Evolutionary conservation across 2,888 invertebrate species (phyloP), one percentile per base, ranked within the genome.

Genomic region (Meteorus colon): DNA sequence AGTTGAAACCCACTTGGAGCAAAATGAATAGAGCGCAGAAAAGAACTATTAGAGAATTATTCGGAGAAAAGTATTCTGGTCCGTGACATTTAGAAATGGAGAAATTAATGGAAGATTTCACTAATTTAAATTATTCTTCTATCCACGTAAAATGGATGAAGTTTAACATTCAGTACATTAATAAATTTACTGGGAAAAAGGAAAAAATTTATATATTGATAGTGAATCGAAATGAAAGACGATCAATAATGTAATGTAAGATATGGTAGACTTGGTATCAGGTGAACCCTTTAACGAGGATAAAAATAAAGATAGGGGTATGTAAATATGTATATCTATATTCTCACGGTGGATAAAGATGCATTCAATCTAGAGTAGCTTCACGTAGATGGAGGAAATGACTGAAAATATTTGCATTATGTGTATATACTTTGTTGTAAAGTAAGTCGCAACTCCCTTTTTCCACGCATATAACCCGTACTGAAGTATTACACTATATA

Each of bases 251-350:
- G 67, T 29, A 48, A 3, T 48, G 48, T 31, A 65, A 12, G 31
- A 62, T 65, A 62, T 62, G 65, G 8, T 72, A 65, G 60, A 71
- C 27, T 71, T 71, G 60, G 71, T 62, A 62, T 55, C 24, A 51
- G 65, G 45, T 62, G 62, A 72, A 51, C 62, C 62, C 65, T 48
- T 48, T 72, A 62, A 72, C 29, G 45, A 48, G 41, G 65, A 72
- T 72, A 62, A 72, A 72, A 72, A 72, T 72, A 72, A 48, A 60
- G 55, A 55, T 24, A 19, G n/a, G 63, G 10, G 63, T 34, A 65
- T 37, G 34, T 37, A 19, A 63, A 27, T 29, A 12, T 27, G 14
- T 66, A 45, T 16, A 14, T 24, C 10, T 34, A 66, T 45, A 27
- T 45, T 8, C 14, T 4, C 37, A 41, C 34, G 24, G 16, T n/a